phyloP scores from a whole-genome alignment of 2,888 invertebrate species.

The Fragum fragum region DNA sequence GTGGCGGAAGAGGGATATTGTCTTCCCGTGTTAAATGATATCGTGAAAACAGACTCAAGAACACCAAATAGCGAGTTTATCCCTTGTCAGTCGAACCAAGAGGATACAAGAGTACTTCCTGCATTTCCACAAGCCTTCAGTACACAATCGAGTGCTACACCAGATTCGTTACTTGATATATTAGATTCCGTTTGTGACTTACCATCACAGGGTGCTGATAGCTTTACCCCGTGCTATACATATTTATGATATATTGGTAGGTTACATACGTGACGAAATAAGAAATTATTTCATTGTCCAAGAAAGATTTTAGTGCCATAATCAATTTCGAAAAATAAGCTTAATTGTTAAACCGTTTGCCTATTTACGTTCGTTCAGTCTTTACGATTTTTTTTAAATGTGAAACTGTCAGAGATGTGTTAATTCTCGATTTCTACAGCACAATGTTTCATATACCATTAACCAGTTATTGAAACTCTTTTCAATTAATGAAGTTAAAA shows the following conservation, averaged over 20 bases:
- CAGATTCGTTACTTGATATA: conserved; percentile 29
- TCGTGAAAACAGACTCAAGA: conserved; percentile 18
- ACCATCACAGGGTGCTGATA: not conserved
- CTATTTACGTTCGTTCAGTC: too few relatives aligned
- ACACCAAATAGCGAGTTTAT: not conserved
- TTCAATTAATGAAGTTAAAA: too few relatives aligned
- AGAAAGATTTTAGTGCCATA: too few relatives aligned
- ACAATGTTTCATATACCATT: too few relatives aligned
- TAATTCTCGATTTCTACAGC: too few relatives aligned
- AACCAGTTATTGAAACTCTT: too few relatives aligned
- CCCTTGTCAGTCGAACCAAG: not conserved
- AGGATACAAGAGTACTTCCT: conserved; percentile 49
- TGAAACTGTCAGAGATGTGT: too few relatives aligned
- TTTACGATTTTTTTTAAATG: too few relatives aligned
- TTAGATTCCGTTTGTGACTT: conserved; percentile 10
- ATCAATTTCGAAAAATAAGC: too few relatives aligned
- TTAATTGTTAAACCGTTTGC: too few relatives aligned
- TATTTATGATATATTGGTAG: conserved; percentile 23
- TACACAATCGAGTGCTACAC: conserved; percentile 18
- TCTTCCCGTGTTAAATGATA: conserved; percentile 44
- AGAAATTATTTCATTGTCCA: too few relatives aligned
- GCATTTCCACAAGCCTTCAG: conserved; percentile 74
- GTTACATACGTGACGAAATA: too few relatives aligned
- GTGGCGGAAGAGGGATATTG: conserved; percentile 29
- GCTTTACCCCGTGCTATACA: not conserved